Percentiles rank a stretch among this genome's conserved stretches.
Conservation (phyloP, 2,888 invertebrate genomes). For the Athalia rosae region DNA sequence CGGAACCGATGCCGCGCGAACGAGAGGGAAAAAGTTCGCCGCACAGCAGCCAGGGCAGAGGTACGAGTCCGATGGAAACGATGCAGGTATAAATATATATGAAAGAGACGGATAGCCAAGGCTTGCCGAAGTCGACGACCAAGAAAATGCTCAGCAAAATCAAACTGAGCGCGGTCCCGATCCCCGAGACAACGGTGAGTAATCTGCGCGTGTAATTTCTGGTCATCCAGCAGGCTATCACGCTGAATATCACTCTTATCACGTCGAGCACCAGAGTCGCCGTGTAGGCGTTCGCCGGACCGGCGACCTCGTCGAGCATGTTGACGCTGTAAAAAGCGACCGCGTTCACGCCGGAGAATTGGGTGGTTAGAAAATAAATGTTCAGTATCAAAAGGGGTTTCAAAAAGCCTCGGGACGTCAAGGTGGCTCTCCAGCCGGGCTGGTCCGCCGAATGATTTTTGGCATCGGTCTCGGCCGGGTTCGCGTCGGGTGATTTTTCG, state of each 20-base stretch:
- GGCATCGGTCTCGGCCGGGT: conserved; percentile 21
- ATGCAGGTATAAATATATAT: conserved; percentile 78
- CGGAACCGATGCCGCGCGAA: conserved; percentile 80
- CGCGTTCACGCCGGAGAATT: conserved; percentile 84
- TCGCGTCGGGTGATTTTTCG: conserved; percentile 28
- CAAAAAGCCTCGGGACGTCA: conserved; percentile 68
- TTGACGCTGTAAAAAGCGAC: conserved; percentile 83
- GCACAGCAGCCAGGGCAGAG: conserved; percentile 85
- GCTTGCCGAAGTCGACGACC: conserved; percentile 72
- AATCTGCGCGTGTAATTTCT: conserved; percentile 79
- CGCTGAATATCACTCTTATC: conserved; percentile 79
- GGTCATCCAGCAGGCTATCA: conserved; percentile 79
- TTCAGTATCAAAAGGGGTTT: conserved; percentile 80
- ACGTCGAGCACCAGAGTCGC: conserved; percentile 81
- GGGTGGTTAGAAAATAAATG: conserved; percentile 80
- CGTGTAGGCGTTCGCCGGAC: conserved; percentile 79
- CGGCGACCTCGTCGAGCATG: conserved; percentile 78
- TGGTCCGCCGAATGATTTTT: conserved; percentile 42
- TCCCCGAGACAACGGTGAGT: conserved; percentile 79
- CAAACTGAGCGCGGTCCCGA: conserved; percentile 79
- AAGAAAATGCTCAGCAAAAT: conserved; percentile 76
- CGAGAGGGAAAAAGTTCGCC: conserved; percentile 82
- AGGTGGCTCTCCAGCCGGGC: conserved; percentile 54
- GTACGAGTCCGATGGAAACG: conserved; percentile 79
- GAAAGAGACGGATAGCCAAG: conserved; percentile 76